Evolutionary conservation across 2,113 vertebrate genomes (phyloP).

Genomic region (Naja naja): DNA sequence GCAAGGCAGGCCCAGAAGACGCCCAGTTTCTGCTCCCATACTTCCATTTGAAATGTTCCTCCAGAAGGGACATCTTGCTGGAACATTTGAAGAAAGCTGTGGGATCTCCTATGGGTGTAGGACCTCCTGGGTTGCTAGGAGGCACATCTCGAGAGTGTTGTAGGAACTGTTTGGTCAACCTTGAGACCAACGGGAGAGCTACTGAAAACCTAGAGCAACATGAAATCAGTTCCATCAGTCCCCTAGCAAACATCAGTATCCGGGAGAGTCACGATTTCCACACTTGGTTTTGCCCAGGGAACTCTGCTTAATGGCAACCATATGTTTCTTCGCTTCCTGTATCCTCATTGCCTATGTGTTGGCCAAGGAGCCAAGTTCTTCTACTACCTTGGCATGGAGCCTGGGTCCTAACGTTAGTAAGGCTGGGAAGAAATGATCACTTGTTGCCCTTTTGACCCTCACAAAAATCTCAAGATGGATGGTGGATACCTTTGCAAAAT

Average conservation of each 20-base stretch:
- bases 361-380: background rate
- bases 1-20: background rate
- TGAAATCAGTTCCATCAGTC: background rate
- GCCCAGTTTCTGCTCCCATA: background rate
- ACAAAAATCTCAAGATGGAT: background rate
- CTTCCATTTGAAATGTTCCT: background rate
- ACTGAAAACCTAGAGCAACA: background rate
- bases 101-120: background rate
- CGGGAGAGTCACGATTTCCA: background rate
- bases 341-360: background rate
- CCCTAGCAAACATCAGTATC: background rate
- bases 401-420: background rate
- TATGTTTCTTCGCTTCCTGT: background rate
- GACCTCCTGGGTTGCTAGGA: background rate
- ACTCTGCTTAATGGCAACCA: background rate
- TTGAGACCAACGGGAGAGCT: background rate
- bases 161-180: background rate
- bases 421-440: background rate
- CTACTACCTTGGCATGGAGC: background rate
- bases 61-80: too few relatives aligned
- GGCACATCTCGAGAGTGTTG: background rate
- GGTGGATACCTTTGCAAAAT: background rate
- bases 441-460: background rate
- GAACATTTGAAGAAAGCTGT: background rate
- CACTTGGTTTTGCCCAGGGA: background rate